phyloP scores from a whole-genome alignment of 2,113 vertebrate genomes.

The Trogon surrucura region DNA sequence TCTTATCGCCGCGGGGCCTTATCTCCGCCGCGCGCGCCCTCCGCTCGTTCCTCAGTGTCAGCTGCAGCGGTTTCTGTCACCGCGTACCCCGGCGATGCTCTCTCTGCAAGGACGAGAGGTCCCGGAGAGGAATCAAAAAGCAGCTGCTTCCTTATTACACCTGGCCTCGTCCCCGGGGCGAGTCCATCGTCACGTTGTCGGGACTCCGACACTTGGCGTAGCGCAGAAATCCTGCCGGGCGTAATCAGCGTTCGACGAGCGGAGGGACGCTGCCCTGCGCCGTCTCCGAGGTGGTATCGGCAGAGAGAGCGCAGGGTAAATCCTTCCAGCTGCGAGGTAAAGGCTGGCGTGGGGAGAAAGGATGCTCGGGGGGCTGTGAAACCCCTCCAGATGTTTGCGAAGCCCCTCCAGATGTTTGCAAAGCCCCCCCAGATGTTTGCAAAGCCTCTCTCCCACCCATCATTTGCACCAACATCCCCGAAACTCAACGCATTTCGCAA shows the following conservation, averaged over 20 bases:
- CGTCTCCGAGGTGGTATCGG: slow-evolving; percentile 5
- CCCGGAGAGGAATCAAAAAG: not conserved
- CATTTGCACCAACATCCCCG: not conserved
- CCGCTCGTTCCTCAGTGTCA: not conserved
- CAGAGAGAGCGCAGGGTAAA: slow-evolving; percentile 8
- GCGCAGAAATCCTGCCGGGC: not conserved
- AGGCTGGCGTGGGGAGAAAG: slow-evolving; percentile 29
- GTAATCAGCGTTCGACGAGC: slow-evolving; percentile 16
- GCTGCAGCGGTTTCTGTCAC: not conserved
- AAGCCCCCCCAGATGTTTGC: not conserved
- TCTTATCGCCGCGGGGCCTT: not conserved
- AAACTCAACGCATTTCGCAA: not conserved
- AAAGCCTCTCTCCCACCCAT: not conserved
- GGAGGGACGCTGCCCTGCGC: slow-evolving; percentile 54
- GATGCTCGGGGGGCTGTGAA: not conserved
- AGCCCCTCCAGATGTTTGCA: not conserved
- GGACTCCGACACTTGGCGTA: not conserved
- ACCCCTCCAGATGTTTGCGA: not conserved
- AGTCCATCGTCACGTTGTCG: not conserved
- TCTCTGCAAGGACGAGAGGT: slow-evolving; percentile 12
- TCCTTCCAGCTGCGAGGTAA: slow-evolving; percentile 47
- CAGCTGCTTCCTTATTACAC: slow-evolving; percentile 41
- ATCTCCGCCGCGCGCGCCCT: not conserved
- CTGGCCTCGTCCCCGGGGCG: not conserved
- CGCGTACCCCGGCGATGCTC: not conserved